phyloP scores from a whole-genome alignment of 2,888 invertebrate species.

The Drosophila koepferae region DNA sequence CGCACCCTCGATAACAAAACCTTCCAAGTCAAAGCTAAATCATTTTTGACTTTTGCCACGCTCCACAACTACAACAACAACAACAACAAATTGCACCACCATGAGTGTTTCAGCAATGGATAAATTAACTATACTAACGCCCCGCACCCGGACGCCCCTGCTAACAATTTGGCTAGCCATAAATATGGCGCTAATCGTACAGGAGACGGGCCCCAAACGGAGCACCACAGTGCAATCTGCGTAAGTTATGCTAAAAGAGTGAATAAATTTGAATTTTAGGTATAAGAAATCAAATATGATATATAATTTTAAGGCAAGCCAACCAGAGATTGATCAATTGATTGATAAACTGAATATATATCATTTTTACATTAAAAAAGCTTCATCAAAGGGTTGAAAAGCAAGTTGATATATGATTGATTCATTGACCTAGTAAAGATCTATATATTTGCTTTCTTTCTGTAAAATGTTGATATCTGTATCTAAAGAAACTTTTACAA shows the following conservation, averaged over 20 bases:
- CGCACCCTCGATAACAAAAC: conserved; percentile 46
- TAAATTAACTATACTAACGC: conserved; percentile 79
- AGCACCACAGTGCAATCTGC: conserved; percentile 85
- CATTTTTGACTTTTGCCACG: conserved; percentile 43
- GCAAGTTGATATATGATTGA: no score
- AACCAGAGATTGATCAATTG: not conserved
- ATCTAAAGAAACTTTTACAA: not conserved
- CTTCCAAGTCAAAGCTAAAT: conserved; percentile 28
- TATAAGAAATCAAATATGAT: no score
- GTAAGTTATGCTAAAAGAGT: conserved; percentile 78
- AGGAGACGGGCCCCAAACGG: conserved; percentile 83
- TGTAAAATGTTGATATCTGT: not conserved
- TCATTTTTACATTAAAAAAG: not conserved
- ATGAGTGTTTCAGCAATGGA: conserved; percentile 84
- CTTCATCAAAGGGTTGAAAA: no score
- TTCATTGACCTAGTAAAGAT: no score
- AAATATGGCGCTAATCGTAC: conserved; percentile 84
- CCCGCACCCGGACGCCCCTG: conserved; percentile 82
- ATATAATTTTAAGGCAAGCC: no score
- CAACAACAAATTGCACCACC: conserved; percentile 60
- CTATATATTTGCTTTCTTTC: no score
- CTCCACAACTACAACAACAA: conserved; percentile 26
- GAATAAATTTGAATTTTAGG: no score
- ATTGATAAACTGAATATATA: not conserved
- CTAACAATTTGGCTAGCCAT: conserved; percentile 85